phyloP scores from a whole-genome alignment of 1,140 invertebrate genomes.

The Lepidurus arcticus region DNA sequence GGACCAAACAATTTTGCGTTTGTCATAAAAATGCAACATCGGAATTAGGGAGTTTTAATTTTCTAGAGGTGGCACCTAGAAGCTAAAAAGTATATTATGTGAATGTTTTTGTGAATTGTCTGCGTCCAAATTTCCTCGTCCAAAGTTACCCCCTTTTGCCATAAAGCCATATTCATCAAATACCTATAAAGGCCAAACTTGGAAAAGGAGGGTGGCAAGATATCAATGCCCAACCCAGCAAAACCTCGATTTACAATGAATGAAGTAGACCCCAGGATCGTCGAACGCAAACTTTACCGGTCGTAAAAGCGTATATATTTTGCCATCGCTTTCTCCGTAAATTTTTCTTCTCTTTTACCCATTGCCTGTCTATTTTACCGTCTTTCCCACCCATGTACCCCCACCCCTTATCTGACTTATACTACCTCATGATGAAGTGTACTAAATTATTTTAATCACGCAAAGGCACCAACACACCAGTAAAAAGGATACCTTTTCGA shows the following conservation, averaged over 20 bases:
- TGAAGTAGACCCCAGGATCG: neutral
- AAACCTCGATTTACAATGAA: neutral
- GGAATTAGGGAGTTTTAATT: too few relatives aligned
- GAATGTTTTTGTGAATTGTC: too few relatives aligned
- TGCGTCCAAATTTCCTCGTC: too few relatives aligned
- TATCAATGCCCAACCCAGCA: neutral
- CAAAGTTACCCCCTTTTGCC: too few relatives aligned
- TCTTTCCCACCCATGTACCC: neutral
- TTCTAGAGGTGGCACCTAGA: too few relatives aligned
- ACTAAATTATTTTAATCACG: slow-evolving; percentile 4
- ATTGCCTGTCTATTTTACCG: neutral
- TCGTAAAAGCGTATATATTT: neutral
- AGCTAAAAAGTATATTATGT: too few relatives aligned
- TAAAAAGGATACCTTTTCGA: neutral
- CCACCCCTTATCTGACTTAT: neutral
- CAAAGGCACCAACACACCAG: neutral
- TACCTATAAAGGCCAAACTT: too few relatives aligned
- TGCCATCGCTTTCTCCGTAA: neutral
- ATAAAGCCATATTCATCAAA: too few relatives aligned
- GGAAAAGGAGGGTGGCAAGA: too few relatives aligned
- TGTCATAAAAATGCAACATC: too few relatives aligned
- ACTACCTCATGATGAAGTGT: neutral
- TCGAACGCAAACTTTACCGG: neutral
- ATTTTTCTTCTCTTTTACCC: neutral
- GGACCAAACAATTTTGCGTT: too few relatives aligned